A percentile compares a stretch with the other conserved stretches of the same genome.
phyloP scores from a whole-genome alignment of 2,113 vertebrate genomes.

The Hylia prasina region DNA sequence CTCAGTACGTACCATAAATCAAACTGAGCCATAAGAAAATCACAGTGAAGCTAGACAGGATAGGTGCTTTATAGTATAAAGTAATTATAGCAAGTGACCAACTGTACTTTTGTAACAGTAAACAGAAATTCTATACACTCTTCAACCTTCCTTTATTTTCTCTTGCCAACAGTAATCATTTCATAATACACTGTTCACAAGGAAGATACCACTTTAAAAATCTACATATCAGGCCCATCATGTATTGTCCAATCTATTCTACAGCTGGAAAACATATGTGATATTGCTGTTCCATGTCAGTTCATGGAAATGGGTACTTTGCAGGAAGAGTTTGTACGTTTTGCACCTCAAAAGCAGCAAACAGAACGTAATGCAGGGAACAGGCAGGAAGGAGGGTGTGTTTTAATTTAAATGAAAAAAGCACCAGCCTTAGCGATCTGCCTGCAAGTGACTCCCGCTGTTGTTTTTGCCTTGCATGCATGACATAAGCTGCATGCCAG shows the following conservation, averaged over 20 bases:
- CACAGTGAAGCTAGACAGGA: not conserved
- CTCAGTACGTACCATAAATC: not conserved
- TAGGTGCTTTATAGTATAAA: not conserved
- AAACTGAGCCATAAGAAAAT: not conserved
- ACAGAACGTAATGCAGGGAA: rapidly evolving
- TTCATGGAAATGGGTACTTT: rapidly evolving
- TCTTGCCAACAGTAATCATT: not conserved
- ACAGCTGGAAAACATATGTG: rapidly evolving
- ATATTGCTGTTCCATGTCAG: rapidly evolving
- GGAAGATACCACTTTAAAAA: not conserved
- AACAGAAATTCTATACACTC: not conserved
- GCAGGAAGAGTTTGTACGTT: too few species aligned
- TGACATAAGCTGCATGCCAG: not conserved
- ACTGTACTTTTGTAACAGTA: not conserved
- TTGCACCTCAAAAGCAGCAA: not conserved
- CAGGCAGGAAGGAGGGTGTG: not conserved
- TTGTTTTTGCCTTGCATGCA: not conserved
- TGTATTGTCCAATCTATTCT: not conserved
- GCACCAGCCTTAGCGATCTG: not conserved
- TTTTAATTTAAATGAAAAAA: not conserved
- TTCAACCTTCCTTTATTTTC: not conserved
- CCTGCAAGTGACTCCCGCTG: not conserved
- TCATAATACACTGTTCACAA: not conserved
- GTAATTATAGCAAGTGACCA: not conserved
- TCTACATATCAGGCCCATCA: not conserved